Evolutionary conservation across 2,113 vertebrate species (phyloP), one percentile per base, ranked within the genome.

Genomic region (Rhipidura dahli): DNA sequence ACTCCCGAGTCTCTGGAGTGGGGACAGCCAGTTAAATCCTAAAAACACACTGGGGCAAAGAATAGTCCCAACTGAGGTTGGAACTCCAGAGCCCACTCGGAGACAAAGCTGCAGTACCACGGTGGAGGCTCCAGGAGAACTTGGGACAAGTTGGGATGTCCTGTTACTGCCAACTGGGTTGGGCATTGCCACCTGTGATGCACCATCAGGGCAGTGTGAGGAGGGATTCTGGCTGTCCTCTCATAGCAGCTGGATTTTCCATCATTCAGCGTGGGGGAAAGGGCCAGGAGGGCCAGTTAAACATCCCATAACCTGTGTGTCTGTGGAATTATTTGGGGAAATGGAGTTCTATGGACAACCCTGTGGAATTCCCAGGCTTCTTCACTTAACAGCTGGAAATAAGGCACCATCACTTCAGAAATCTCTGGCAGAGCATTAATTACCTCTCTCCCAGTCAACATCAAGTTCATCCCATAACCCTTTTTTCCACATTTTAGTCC

Each of bases 1-100:
- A 93, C 87, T 96, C 93, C 97, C 77, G 45, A 92, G 80, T 30
- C 91, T 88, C 86, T 6, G 5, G 45, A 53, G 92, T 28, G 83
- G 14, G 39, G 69, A 68, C 49, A 23, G 59, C n/a, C 69, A 39
- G 5, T 10, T 28, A 23, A 40, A 56, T 2, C 72, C n/a, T 20
- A 72, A 94, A 94, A 70, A 9, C 33, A n/a, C 94, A 60, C 1
- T 0, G 6, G 57, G 76, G n/a, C 37, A 71, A 76, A 83, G 4
- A 4, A 27, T 71, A 83, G 56, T 16, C 37, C 49, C 11, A 5
- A 13, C 2, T 10, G 15, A 61, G 35, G 57, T 0, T 2, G 1
- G 6, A 49, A 66, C 15, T 21, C 10, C 51, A 56, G 45, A 13
- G 49, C 4, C 10, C 66, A 37, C 2, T 18, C 1, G 8, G 21